Evolutionary conservation across 2,113 vertebrate species (phyloP).

Genomic region (Aramus guarauna): DNA sequence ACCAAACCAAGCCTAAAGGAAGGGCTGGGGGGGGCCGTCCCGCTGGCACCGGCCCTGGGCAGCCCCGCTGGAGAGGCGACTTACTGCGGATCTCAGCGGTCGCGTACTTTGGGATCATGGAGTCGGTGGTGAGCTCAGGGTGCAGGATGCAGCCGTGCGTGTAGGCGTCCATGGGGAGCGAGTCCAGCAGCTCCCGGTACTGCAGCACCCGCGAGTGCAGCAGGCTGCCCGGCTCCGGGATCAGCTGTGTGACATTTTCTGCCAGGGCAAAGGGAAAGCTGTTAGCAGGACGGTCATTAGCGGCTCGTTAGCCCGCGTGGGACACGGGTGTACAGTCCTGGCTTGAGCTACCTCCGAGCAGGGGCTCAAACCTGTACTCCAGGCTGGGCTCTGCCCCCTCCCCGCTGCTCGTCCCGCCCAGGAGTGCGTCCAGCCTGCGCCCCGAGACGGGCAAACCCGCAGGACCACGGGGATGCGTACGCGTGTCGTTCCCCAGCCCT

Average conservation of each 20-base stretch:
- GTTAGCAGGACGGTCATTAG: fast-evolving
- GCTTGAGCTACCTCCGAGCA: neutral
- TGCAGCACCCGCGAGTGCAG: conserved; percentile 88
- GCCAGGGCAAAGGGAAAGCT: neutral
- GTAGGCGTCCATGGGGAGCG: conserved; percentile 97
- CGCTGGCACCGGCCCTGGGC: neutral
- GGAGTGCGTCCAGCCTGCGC: fast-evolving
- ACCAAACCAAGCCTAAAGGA: neutral
- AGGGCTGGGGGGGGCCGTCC: neutral
- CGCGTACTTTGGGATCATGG: conserved; percentile 99
- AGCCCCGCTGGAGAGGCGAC: conserved; percentile 66
- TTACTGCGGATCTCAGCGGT: conserved; percentile 99
- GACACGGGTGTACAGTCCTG: neutral
- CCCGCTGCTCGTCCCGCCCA: fast-evolving
- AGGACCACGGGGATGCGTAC: fast-evolving
- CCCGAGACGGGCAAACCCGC: neutral
- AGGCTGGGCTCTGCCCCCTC: neutral
- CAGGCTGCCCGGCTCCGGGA: conserved; percentile 84
- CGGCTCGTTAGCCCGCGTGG: fast-evolving
- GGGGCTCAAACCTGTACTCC: neutral
- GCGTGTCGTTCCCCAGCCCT: fast-evolving
- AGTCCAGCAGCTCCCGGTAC: conserved; percentile 93
- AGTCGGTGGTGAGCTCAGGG: conserved; percentile 97
- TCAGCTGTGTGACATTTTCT: conserved; percentile 89
- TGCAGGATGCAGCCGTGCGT: conserved; percentile 99